A percentile compares a stretch with the other conserved stretches of the same genome.
Evolutionary conservation across 2,888 invertebrate genomes (phyloP).

Genomic region (Augochlorella aurata): DNA sequence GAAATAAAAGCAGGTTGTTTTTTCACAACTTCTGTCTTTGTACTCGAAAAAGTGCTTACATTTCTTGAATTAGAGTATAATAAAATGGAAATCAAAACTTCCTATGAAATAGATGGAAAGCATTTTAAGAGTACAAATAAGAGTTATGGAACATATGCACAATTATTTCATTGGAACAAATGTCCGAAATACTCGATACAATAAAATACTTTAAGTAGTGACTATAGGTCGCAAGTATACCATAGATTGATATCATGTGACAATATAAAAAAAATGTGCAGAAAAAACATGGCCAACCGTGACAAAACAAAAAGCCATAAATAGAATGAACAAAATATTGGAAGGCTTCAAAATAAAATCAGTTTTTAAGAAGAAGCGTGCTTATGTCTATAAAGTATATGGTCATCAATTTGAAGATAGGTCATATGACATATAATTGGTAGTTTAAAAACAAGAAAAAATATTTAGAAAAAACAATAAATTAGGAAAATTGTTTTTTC

Average conservation of each 20-base stretch:
- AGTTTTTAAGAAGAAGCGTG: slow-evolving; percentile 58
- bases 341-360: slow-evolving; percentile 58
- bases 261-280: slow-evolving; percentile 62
- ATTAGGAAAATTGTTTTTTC: slow-evolving; percentile 13
- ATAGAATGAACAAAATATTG: slow-evolving; percentile 63
- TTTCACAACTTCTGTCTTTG: slow-evolving; percentile 32
- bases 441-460: slow-evolving; percentile 29
- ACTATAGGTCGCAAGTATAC: slow-evolving; percentile 41
- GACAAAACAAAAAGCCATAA: slow-evolving; percentile 75
- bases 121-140: slow-evolving; percentile 44
- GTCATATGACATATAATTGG: slow-evolving; percentile 23
- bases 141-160: slow-evolving; percentile 67
- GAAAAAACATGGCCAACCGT: slow-evolving; percentile 66
- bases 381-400: slow-evolving; percentile 59
- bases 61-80: slow-evolving; percentile 15
- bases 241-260: slow-evolving; percentile 58
- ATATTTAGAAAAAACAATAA: slow-evolving; percentile 16
- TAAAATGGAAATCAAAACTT: slow-evolving; percentile 23
- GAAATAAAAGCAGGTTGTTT: slow-evolving; percentile 41
- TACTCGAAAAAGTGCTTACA: slow-evolving; percentile 34
- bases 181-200: slow-evolving; percentile 41
- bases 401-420: slow-evolving; percentile 21
- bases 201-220: slow-evolving; percentile 35
- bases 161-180: slow-evolving; percentile 42
- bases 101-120: slow-evolving; percentile 2